phyloP scores from a whole-genome alignment of 1,140 invertebrate species.

The Pseudobourletiella spinata region DNA sequence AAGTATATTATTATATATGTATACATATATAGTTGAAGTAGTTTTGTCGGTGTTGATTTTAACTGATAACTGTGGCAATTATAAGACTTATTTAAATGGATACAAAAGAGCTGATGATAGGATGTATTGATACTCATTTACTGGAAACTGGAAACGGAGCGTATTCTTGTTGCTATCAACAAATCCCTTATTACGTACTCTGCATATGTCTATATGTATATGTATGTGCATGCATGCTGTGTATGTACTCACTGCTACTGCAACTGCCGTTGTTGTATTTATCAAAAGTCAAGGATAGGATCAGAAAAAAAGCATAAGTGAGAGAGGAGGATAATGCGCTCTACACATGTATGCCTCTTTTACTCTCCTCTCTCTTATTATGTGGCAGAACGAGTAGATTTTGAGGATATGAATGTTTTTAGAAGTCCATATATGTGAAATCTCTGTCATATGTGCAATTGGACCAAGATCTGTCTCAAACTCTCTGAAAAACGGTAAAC shows the following conservation, averaged over 20 bases:
- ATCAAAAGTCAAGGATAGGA: background rate
- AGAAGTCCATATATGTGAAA: too few species aligned
- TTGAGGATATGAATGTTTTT: background rate
- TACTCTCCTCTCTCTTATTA: too few species aligned
- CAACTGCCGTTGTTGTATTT: background rate
- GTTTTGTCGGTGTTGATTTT: too few species aligned
- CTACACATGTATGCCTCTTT: too few species aligned
- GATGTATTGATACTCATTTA: background rate
- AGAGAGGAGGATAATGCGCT: background rate
- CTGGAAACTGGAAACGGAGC: too few species aligned
- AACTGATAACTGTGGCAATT: background rate
- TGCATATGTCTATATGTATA: too few species aligned
- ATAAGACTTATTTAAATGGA: background rate
- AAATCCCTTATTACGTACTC: background rate
- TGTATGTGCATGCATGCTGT: background rate
- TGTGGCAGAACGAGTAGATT: background rate
- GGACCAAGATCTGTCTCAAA: background rate
- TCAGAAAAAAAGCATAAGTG: background rate
- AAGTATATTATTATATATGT: background rate
- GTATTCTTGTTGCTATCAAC: background rate
- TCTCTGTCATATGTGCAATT: too few species aligned
- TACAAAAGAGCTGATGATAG: background rate
- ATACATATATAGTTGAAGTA: background rate
- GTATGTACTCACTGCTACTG: background rate
- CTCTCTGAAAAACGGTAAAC: too few species aligned